phyloP scores from a whole-genome alignment of 1,140 invertebrate genomes.

The Agrypnia vestita region DNA sequence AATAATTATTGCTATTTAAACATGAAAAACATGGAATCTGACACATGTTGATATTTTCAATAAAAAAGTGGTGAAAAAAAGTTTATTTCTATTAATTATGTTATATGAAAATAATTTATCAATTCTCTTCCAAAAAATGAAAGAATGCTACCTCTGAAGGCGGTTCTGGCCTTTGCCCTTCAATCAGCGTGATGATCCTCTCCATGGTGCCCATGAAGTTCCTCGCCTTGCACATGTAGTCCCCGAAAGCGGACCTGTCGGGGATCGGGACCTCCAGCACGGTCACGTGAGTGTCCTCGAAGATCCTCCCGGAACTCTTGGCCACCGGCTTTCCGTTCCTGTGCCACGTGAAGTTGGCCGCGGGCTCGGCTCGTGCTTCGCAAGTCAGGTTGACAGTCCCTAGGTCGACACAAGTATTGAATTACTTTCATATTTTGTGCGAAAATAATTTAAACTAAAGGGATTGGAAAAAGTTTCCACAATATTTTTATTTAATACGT shows the following conservation, averaged over 20 bases:
- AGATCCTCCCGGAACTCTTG: slow-evolving; percentile 64
- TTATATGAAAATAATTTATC: too few species aligned
- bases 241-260: slow-evolving; percentile 70
- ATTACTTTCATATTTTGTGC: neutral
- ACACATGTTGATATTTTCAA: too few species aligned
- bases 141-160: slow-evolving; percentile 62
- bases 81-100: too few species aligned
- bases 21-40: too few species aligned
- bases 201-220: slow-evolving; percentile 73
- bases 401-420: slow-evolving; percentile 4
- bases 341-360: slow-evolving; percentile 74
- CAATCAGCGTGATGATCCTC: slow-evolving; percentile 68
- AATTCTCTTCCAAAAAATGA: too few species aligned
- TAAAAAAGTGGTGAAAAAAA: too few species aligned
- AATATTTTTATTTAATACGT: too few species aligned
- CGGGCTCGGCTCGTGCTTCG: slow-evolving; percentile 74
- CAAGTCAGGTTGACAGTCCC: slow-evolving; percentile 74
- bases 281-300: slow-evolving; percentile 65
- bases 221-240: slow-evolving; percentile 72
- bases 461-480: too few species aligned
- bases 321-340: slow-evolving; percentile 64
- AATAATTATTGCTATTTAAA: too few species aligned
- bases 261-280: slow-evolving; percentile 68
- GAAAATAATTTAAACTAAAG: too few species aligned
- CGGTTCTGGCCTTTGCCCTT: slow-evolving; percentile 71